Percentiles rank a stretch among this genome's conserved stretches.
These are phyloP conservation scores for Knipowitschia caucasica DNA, from an alignment of 2,797 vertebrate genomes.

Conservation along the genomic window DNA sequence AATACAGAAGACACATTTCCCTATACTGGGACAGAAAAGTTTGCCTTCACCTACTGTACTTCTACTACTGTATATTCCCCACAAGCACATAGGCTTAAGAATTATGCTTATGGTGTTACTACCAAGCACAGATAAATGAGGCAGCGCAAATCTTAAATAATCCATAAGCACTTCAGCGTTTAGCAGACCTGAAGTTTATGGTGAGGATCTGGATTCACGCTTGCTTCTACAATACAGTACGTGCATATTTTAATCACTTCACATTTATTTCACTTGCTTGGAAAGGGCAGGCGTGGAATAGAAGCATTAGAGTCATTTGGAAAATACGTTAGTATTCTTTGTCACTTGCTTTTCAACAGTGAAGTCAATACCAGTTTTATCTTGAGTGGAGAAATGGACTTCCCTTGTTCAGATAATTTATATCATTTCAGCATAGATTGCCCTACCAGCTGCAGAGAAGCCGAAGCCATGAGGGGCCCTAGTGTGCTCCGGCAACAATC, in stretches of 20 bases:
- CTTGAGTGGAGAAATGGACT: not conserved
- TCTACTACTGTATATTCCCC: not conserved
- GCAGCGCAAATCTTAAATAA: not conserved
- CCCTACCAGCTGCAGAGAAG: not conserved
- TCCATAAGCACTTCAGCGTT: not conserved
- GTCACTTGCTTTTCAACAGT: constrained; percentile 5
- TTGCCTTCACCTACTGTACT: too few species aligned
- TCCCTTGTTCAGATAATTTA: constrained; percentile 5
- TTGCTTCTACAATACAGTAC: not conserved
- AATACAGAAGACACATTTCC: too few species aligned
- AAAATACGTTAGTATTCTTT: constrained; percentile 7
- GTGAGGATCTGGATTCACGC: not conserved
- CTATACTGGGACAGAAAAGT: too few species aligned
- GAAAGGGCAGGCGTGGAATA: not conserved
- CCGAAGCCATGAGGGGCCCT: not conserved
- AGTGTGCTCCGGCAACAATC: not conserved
- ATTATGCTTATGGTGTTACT: not conserved
- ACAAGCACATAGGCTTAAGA: not conserved
- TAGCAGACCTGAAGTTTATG: not conserved
- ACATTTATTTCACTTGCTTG: not conserved
- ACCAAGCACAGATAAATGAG: not conserved
- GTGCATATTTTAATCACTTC: not conserved
- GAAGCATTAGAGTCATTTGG: not conserved
- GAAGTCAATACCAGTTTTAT: not conserved
- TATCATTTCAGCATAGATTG: not conserved